Conservation (phyloP, 1,140 invertebrate genomes). For the Drosophila dunni region DNA sequence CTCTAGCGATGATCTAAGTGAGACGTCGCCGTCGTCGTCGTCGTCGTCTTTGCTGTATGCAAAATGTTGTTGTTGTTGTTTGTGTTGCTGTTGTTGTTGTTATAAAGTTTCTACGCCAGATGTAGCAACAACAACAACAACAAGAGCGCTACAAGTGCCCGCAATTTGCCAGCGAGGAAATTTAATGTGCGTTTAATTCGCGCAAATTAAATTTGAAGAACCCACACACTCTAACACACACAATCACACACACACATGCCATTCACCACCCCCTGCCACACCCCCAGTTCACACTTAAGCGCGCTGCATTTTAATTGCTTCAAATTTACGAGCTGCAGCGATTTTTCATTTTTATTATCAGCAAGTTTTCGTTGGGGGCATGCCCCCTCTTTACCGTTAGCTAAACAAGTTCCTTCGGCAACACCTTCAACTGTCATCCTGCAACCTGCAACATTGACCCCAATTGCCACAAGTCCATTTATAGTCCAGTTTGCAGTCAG, state of each 20-base stretch:
- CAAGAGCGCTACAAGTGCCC: conserved; percentile 24
- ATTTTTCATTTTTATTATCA: conserved; percentile 63
- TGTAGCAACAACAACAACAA: conserved; percentile 36
- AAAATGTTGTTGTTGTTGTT: conserved; percentile 49
- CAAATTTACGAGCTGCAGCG: conserved; percentile 49
- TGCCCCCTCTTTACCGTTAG: not conserved
- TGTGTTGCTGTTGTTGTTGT: conserved; percentile 39
- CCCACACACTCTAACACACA: conserved; percentile 5
- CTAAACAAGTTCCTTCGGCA: conserved; percentile 6
- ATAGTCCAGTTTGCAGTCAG: conserved; percentile 1
- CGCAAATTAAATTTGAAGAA: conserved; percentile 65
- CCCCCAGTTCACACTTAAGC: conserved; percentile 10
- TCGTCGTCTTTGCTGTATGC: conserved; percentile 49
- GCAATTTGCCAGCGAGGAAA: conserved; percentile 56
- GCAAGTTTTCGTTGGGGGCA: conserved; percentile 1
- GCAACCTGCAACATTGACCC: conserved; percentile 15
- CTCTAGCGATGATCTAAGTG: conserved; percentile 82
- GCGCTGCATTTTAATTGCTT: conserved; percentile 49
- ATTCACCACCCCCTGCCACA: not conserved
- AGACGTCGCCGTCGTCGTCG: conserved; percentile 58
- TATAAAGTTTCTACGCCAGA: conserved; percentile 55
- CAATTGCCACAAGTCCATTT: conserved; percentile 22
- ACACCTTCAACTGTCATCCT: conserved; percentile 3
- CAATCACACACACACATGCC: not conserved
- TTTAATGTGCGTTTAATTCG: conserved; percentile 79